A percentile compares a stretch with the other conserved stretches of the same genome.
Evolutionary conservation across 2,113 vertebrate species (phyloP).

Genomic region (Stigmatopora argus): DNA sequence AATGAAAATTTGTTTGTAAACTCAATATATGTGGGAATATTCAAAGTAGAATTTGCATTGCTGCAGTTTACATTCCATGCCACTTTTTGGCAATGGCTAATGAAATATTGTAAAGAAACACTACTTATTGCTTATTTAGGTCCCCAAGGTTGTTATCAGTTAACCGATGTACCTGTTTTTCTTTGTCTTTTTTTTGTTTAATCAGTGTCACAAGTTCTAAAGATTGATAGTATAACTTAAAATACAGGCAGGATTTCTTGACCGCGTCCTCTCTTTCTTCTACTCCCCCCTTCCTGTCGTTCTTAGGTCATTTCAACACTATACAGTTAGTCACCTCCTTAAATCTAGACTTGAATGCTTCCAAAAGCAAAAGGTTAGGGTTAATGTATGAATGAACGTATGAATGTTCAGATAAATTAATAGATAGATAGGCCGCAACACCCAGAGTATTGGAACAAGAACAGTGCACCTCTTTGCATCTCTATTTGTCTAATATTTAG

Average conservation of each 20-base stretch:
- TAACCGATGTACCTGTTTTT: neutral
- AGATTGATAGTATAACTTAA: neutral
- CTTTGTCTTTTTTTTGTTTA: neutral
- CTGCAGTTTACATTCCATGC: neutral
- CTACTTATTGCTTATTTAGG: neutral
- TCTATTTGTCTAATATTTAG: slow-evolving; percentile 15
- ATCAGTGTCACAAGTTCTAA: neutral
- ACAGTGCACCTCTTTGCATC: neutral
- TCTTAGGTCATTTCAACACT: slow-evolving; percentile 23
- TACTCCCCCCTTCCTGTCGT: slow-evolving; percentile 18
- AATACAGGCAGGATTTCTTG: slow-evolving; percentile 38
- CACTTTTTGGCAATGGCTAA: neutral
- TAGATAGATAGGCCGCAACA: slow-evolving; percentile 33
- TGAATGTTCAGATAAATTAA: too few relatives aligned
- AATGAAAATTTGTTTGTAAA: too few relatives aligned
- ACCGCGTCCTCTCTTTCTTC: slow-evolving; percentile 34
- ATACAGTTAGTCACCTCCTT: neutral
- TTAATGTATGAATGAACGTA: too few relatives aligned
- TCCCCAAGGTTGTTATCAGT: neutral
- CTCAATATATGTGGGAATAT: too few relatives aligned
- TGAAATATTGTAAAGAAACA: neutral
- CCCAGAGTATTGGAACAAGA: slow-evolving; percentile 1
- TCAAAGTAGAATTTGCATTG: neutral
- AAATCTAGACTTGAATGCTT: slow-evolving; percentile 4
- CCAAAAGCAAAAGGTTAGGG: slow-evolving; percentile 17